Conservation (phyloP, 2,888 invertebrate species). For the Andrena hattorfiana region DNA sequence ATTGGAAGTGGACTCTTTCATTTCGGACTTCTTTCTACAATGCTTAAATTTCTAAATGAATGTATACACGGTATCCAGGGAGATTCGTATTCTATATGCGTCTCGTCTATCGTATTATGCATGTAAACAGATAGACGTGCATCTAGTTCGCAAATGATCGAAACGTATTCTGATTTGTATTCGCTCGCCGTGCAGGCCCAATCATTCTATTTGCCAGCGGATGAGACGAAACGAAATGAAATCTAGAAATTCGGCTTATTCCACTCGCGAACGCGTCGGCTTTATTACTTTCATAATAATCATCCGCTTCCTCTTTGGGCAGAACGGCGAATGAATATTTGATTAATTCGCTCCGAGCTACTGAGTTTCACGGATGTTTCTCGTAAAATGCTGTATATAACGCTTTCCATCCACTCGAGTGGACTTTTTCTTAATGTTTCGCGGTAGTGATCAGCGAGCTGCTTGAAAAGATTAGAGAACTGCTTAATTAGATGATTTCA, state of each 20-base stretch:
- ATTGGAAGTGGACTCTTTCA: not conserved
- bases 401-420: no score
- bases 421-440: no score
- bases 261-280: constrained; percentile 58
- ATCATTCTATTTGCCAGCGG: constrained; percentile 70
- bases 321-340: constrained; percentile 50
- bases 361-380: constrained; percentile 9
- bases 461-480: no score
- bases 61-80: not conserved
- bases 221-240: constrained; percentile 71
- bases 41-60: not conserved
- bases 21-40: not conserved
- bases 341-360: constrained; percentile 31
- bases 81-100: constrained; percentile 20
- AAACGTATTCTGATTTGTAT: constrained; percentile 72
- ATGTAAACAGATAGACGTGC: constrained; percentile 47
- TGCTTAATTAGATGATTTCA: no score
- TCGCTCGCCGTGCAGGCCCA: constrained; percentile 53
- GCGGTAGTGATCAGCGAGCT: no score
- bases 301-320: constrained; percentile 43
- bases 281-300: constrained; percentile 74
- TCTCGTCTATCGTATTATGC: constrained; percentile 29
- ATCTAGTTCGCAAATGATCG: constrained; percentile 52
- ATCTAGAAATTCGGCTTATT: constrained; percentile 70
- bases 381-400: not conserved